phyloP scores from a whole-genome alignment of 53 echinoderm and acorn worm species.

The Antedon mediterranea region DNA sequence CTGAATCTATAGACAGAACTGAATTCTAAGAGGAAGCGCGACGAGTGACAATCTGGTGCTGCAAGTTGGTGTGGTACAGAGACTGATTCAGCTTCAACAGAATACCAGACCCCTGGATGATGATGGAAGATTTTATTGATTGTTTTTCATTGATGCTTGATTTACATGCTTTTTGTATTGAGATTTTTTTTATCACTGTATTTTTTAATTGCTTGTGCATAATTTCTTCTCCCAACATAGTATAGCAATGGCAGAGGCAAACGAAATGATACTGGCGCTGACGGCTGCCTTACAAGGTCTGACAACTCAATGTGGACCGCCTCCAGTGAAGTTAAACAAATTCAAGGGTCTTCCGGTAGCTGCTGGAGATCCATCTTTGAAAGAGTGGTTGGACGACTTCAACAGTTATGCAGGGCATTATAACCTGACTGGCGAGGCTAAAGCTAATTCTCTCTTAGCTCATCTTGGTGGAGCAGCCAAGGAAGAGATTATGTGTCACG shows the following conservation, averaged over 20 bases:
- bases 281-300: neutral
- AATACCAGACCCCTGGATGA: too few relatives aligned
- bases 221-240: too few relatives aligned
- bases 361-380: slow-evolving; percentile 2
- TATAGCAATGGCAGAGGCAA: neutral
- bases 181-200: too few relatives aligned
- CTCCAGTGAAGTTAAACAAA: neutral
- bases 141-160: too few relatives aligned
- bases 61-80: too few relatives aligned
- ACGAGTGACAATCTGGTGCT: too few relatives aligned
- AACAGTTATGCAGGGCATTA: neutral
- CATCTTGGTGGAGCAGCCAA: slow-evolving; percentile 23
- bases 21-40: too few relatives aligned
- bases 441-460: slow-evolving; percentile 7
- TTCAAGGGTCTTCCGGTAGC: neutral
- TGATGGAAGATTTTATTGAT: too few relatives aligned
- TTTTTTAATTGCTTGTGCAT: neutral
- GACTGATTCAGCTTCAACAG: too few relatives aligned
- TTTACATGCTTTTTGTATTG: too few relatives aligned
- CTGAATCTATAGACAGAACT: too few relatives aligned
- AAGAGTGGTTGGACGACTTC: slow-evolving; percentile 18
- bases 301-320: neutral
- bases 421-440: neutral
- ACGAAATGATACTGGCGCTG: neutral
- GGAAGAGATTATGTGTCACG: slow-evolving; percentile 21